Evolutionary conservation across 2,888 invertebrate species (phyloP), one percentile per base, ranked within the genome.

Genomic region (Linyphia triangularis): DNA sequence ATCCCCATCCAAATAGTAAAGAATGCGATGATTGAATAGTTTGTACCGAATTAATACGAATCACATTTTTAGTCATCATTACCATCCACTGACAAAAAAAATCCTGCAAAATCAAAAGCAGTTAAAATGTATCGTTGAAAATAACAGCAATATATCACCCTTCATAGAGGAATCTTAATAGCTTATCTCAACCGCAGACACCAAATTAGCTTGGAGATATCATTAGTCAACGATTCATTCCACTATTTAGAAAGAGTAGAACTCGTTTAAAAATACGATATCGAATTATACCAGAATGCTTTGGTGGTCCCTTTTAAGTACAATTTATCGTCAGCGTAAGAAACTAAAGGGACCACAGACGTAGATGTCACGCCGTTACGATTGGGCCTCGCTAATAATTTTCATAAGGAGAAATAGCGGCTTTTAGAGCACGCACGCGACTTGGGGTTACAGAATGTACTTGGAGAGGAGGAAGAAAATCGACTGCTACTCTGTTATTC

Each of bases 261-360:
- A 13, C 67, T 33, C 26, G 30, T 67, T 67, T 30, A 10, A 13
- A 67, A 33, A 33, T 6, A 67, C 33, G 33, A 33, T 9, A 33
- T 33, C 33, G 3, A 43, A 43, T 43, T 13, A 43, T 16, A 7
- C 16, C 4, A 9, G 13, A 43, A 7, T 10, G 16, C 19, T 33
- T 16, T 19, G 67, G 67, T 28, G 67, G 67, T 33, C 67, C 33
- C 33, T 67, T 33, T 30, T 43, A 30, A 33, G 26, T 10, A 7
- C 26, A 22, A 22, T 24, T 61, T 61, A 26, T 61, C 9, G 22
- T 24, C 26, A 61, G 1, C 3, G 19, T 10, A 26, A 61, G 26
- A 61, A 22, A 22, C 26, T 61, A 61, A 61, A n/a, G 67, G 33
- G 33, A 67, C 43, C 61, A 61, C 61, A 61, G 61, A 24, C 61